These are phyloP conservation scores for Zootermopsis nevadensis DNA, from an alignment of 2,888 invertebrate genomes.

Conservation along the genomic window DNA sequence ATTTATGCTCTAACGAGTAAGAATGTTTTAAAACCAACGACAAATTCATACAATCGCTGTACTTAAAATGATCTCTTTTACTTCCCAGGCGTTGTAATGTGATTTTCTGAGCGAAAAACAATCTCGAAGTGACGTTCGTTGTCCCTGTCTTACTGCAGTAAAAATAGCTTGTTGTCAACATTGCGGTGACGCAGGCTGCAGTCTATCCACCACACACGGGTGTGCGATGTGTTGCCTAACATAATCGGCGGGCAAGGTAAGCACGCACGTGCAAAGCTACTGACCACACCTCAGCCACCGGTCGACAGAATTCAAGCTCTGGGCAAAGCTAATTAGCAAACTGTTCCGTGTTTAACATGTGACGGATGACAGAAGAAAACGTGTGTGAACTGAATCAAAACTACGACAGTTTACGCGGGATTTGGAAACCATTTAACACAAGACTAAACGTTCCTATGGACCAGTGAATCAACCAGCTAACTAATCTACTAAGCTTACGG, in stretches of 20 bases:
- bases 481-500: too few species aligned
- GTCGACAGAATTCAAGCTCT: neutral
- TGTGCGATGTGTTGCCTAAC: slow-evolving; percentile 5
- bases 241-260: neutral
- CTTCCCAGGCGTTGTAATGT: neutral
- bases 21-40: too few species aligned
- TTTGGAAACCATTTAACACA: too few species aligned
- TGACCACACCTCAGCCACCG: neutral
- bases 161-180: neutral
- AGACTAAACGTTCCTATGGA: too few species aligned
- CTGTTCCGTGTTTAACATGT: neutral
- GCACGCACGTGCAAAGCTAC: neutral
- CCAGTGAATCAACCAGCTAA: too few species aligned
- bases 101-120: neutral
- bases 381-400: too few species aligned
- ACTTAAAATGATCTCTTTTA: neutral
- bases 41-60: neutral
- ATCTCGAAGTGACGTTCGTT: neutral
- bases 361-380: too few species aligned
- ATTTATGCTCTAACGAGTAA: too few species aligned
- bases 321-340: neutral
- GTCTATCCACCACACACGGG: slow-evolving; percentile 5
- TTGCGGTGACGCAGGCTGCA: neutral
- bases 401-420: too few species aligned
- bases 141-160: neutral